Evolutionary conservation across 2,797 vertebrate genomes (phyloP).

Genomic region (Ctenosaura bakeri): DNA sequence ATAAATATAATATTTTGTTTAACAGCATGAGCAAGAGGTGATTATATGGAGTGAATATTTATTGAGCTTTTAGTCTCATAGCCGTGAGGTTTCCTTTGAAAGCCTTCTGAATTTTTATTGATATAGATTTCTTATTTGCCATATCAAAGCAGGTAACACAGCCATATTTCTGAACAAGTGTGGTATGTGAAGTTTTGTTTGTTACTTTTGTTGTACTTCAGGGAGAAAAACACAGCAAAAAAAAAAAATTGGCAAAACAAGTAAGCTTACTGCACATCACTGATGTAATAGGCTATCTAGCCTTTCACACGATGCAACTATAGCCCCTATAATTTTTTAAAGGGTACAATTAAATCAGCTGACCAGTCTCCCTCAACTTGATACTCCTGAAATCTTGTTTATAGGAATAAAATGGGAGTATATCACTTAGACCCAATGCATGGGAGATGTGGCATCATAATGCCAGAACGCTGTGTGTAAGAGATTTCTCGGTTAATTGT

Average conservation of each 20-base stretch:
- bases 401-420: neutral
- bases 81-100: conserved; percentile 30
- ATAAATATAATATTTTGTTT: conserved; percentile 26
- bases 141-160: neutral
- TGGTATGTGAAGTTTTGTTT: neutral
- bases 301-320: neutral
- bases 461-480: neutral
- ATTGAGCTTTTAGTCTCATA: conserved; percentile 23
- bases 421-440: neutral
- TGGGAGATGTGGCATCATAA: neutral
- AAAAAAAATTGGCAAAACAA: neutral
- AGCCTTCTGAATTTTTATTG: conserved; percentile 33
- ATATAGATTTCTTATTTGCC: conserved; percentile 25
- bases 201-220: conserved; percentile 26
- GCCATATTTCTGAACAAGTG: neutral
- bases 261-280: neutral
- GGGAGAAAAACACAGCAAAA: neutral
- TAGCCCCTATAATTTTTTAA: neutral
- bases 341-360: neutral
- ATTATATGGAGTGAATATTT: conserved; percentile 32
- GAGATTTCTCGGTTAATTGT: neutral
- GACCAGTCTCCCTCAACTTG: neutral
- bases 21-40: neutral
- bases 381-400: neutral
- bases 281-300: neutral